Evolutionary conservation across 2,113 vertebrate species (phyloP).

Genomic region (Willisornis vidua): DNA sequence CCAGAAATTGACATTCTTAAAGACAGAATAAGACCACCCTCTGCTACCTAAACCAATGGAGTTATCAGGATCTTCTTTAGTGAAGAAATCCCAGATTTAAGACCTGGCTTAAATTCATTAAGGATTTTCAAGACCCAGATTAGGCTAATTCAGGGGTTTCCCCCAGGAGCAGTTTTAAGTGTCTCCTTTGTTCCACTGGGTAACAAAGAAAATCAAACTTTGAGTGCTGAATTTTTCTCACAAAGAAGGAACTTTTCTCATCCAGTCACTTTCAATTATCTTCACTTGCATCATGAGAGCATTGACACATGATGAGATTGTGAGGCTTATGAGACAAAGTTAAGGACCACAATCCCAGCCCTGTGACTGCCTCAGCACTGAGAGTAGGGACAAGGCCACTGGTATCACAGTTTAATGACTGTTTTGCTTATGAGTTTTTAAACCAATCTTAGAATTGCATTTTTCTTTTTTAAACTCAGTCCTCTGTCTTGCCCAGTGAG

Average conservation of each 20-base stretch:
- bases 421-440: background rate
- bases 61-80: background rate
- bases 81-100: background rate
- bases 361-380: background rate
- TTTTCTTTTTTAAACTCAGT: background rate
- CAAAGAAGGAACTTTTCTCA: background rate
- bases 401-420: background rate
- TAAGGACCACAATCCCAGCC: background rate
- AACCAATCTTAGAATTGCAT: background rate
- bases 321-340: background rate
- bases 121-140: background rate
- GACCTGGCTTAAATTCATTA: background rate
- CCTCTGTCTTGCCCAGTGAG: background rate
- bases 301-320: background rate
- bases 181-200: background rate
- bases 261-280: background rate
- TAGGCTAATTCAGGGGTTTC: background rate
- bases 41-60: background rate
- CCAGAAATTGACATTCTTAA: background rate
- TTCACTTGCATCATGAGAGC: background rate
- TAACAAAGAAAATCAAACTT: constrained; percentile 23
- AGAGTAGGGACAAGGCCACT: background rate
- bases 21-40: background rate
- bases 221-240: background rate
- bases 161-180: background rate